Base-by-base conservation (phyloP, 2,113 vertebrate species). In the Megalops atlanticus region DNA sequence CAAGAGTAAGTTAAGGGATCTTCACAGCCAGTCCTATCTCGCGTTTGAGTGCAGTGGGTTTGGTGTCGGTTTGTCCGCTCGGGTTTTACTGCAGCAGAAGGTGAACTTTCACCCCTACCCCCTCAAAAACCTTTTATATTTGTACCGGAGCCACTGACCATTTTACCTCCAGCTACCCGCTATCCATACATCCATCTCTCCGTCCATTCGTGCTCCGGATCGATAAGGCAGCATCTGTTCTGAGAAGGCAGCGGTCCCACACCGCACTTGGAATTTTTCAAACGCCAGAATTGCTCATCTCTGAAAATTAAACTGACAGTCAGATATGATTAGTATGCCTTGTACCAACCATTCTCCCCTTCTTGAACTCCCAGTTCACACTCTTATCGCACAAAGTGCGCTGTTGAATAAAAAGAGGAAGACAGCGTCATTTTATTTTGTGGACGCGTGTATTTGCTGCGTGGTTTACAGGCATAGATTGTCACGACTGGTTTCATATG, bases 201-300 rank as follows among this genome's bases (percentile, higher is more conserved):
- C 85, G 80, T 88, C 80, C 89, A 47, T 89, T 87, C 88, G 81
- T 88, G 75, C 87, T 82, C 86, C 86, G 87, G 91, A 93, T 94
- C 91, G 91, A 92, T 93, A 92, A 88, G 90, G 91, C 90, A 94
- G 92, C 92, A 94, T 94, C 93, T 93, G 92, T 89, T 93, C 84
- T 89, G 84, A 92, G 92, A 91, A 88, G 89, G 88, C 90, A 86
- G 85, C 86, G 88, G 90, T 93, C 92, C 91, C 92, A 91, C 89
- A 91, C 89, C 89, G 90, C 86, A 87, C 90, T 86, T 85, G 80
- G 89, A 89, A 72, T 85, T 73, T 85, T 86, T 85, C 88, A 89
- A 91, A 90, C 89, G 90, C 88, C 89, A 89, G 88, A 90, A 85
- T 85, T 89, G 92, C 91, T 92, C 90, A 90, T 94, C 92, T 91